Evolutionary conservation across 1,140 invertebrate genomes (phyloP).

Genomic region (Dendrolimus kikuchii): DNA sequence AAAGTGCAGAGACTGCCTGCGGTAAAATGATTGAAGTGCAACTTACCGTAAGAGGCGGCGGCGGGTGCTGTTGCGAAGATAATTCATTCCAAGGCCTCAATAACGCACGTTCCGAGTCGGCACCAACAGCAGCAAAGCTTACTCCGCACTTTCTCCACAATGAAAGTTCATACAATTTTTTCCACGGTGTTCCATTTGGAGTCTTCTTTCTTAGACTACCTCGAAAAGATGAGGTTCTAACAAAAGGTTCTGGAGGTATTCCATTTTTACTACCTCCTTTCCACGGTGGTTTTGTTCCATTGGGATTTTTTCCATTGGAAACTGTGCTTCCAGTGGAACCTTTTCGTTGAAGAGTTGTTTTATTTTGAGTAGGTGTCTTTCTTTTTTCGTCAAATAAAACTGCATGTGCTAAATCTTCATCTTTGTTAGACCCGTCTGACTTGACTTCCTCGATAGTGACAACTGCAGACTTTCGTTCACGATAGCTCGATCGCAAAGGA

Average conservation of each 20-base stretch:
- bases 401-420: constrained; percentile 41
- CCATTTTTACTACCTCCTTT: constrained; percentile 63
- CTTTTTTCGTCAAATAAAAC: constrained; percentile 46
- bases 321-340: constrained; percentile 31
- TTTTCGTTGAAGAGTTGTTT: constrained; percentile 39
- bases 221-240: constrained; percentile 52
- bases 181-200: constrained; percentile 67
- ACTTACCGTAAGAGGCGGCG: constrained; percentile 39
- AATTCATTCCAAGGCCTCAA: constrained; percentile 62
- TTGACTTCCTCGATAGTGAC: constrained; percentile 65
- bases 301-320: constrained; percentile 35
- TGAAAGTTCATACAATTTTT: constrained; percentile 72
- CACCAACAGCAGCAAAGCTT: constrained; percentile 51
- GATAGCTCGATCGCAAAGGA: constrained; percentile 63
- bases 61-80: constrained; percentile 38
- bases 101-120: constrained; percentile 52
- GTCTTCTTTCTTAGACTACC: constrained; percentile 59
- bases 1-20: constrained; percentile 26
- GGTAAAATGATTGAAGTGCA: constrained; percentile 19
- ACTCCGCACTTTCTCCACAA: constrained; percentile 68
- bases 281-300: constrained; percentile 68
- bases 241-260: constrained; percentile 42
- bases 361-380: constrained; percentile 33
- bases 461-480: constrained; percentile 56
- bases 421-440: constrained; percentile 43